Evolutionary conservation across 2,797 vertebrate genomes (phyloP).

Genomic region (Bradypodion ventrale): DNA sequence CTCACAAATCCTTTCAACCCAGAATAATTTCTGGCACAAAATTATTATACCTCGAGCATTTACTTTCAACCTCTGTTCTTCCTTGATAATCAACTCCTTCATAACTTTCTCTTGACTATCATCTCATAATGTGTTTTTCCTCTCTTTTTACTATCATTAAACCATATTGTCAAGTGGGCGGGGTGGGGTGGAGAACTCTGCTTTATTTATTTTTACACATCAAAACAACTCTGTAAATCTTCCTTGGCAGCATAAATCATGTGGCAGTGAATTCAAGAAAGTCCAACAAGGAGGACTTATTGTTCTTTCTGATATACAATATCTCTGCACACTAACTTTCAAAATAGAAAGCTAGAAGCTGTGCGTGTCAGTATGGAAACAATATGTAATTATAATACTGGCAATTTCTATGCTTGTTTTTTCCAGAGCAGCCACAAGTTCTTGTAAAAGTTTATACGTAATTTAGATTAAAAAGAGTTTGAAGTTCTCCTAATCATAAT

Average conservation of each 20-base stretch:
- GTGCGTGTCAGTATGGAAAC: not conserved
- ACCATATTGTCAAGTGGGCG: not conserved
- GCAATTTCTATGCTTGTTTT: not conserved
- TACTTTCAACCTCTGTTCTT: not conserved
- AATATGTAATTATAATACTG: slow-evolving; percentile 19
- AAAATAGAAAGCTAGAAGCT: not conserved
- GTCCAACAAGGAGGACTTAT: not conserved
- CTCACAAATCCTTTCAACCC: too few relatives aligned
- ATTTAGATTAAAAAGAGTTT: slow-evolving; percentile 30
- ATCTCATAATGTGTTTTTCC: not conserved
- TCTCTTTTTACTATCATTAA: too few relatives aligned
- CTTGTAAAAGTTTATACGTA: slow-evolving; percentile 36
- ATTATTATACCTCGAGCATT: not conserved
- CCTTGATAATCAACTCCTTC: not conserved
- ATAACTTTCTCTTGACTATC: not conserved
- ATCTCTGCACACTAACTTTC: not conserved
- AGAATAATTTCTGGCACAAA: too few relatives aligned
- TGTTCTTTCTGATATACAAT: not conserved
- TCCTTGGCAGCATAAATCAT: not conserved
- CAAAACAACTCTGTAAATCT: not conserved
- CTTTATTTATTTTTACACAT: not conserved
- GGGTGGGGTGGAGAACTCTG: not conserved
- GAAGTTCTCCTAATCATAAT: slow-evolving; percentile 11
- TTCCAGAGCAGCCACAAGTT: slow-evolving; percentile 8
- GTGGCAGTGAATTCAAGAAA: not conserved